phyloP scores from a whole-genome alignment of 2,888 invertebrate genomes.

The Diplazon laetatorius region DNA sequence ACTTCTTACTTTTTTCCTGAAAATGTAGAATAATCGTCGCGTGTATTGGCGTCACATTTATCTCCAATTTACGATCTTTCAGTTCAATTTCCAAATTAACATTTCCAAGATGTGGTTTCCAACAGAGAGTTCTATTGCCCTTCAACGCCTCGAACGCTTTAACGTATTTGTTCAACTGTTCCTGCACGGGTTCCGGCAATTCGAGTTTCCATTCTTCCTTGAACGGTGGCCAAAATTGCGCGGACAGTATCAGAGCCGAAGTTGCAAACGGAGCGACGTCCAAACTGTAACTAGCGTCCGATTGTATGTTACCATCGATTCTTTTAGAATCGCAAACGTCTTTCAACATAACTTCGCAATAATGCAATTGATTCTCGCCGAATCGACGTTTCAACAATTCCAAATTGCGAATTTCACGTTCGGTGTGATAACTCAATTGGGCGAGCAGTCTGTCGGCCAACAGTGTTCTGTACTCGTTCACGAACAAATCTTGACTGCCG shows the following conservation, averaged over 20 bases:
- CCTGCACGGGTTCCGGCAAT: constrained; percentile 90
- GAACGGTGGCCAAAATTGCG: constrained; percentile 99
- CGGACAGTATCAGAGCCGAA: constrained; percentile 96
- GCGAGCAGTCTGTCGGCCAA: constrained; percentile 94
- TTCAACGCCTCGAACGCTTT: constrained; percentile 95
- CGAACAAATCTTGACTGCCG: constrained; percentile 98
- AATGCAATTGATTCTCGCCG: constrained; percentile 97
- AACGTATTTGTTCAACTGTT: constrained; percentile 93
- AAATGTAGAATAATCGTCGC: constrained; percentile 97
- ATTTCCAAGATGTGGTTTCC: constrained; percentile 97
- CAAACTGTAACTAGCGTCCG: constrained; percentile 86
- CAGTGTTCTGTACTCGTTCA: constrained; percentile 97
- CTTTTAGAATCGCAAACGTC: constrained; percentile 98
- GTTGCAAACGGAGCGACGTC: constrained; percentile 84
- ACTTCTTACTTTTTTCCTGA: constrained; percentile 89
- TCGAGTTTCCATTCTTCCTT: constrained; percentile 95
- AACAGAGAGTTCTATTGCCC: constrained; percentile 95
- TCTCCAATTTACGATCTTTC: constrained; percentile 89
- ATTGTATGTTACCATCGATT: constrained; percentile 93
- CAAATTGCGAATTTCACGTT: constrained; percentile 95
- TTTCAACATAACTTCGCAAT: constrained; percentile 99
- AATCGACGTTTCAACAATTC: constrained; percentile 96
- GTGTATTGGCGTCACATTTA: constrained; percentile 95
- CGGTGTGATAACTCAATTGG: constrained; percentile 93
- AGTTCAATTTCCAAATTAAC: constrained; percentile 96